Base-by-base conservation (phyloP, 2,113 vertebrate species). In the Micromys minutus region DNA sequence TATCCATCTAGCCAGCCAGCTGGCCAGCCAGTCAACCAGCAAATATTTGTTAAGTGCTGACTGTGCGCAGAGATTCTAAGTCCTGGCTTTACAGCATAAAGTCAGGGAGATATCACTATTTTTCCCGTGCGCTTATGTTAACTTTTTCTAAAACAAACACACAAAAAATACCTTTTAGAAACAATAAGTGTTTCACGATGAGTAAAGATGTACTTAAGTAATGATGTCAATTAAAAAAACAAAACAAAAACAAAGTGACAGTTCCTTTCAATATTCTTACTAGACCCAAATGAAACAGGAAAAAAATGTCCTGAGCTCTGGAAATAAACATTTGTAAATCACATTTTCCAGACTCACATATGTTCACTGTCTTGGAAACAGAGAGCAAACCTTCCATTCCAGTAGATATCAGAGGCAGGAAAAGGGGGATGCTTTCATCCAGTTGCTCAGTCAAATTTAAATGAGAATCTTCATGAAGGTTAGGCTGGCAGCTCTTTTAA, bases 331-430 rank as follows among this genome's bases (percentile, higher is more conserved):
- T 75, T 89, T 96, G 34, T 72, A 95, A 95, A 76, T 98, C 97
- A 97, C 98, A 99, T 97, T 89, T 98, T 92, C 93, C 98, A 98
- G 99, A 94, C 95, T 98, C 90, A 98, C 96, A 90, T 99, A 98
- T 98, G 89, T 98, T 85, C 98, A 4, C 96, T 97, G 59, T 90
- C 87, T 3, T 97, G 98, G 98, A 97, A 97, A 95, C 61, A 99
- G 87, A 98, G 31, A 98, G 98, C 31, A 98, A 59, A 5, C 97
- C 98, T 98, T 65, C 97, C 75, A n/a, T 85, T 98, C 74, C 98
- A 98, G 19, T 97, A 98, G 65, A 94, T 98, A 79, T 98, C 97
- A 65, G 97, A 98, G 74, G 95, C 69, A 5, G 98, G 97, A 98
- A 98, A 97, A 98, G 98, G 61, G 98, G 87, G 98, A 99, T 6